Conservation (phyloP, 2,888 invertebrate genomes). For the Eumacrocentrus americanus region DNA sequence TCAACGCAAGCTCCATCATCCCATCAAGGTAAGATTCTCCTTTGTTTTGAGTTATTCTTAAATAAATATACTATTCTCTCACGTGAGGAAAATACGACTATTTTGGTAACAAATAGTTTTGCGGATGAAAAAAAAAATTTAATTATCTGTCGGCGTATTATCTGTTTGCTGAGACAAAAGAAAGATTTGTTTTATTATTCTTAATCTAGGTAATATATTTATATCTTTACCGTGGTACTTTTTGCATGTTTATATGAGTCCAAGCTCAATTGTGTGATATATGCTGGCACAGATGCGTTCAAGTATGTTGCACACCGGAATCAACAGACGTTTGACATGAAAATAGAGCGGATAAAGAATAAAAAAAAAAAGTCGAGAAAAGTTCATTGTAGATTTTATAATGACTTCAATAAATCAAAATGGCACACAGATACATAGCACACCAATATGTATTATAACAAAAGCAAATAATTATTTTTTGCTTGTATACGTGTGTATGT, state of each 20-base stretch:
- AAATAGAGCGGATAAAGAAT: slow-evolving; percentile 52
- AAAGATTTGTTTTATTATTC: background rate
- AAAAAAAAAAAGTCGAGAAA: slow-evolving; percentile 26
- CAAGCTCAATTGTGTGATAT: slow-evolving; percentile 34
- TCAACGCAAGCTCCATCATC: slow-evolving; percentile 51
- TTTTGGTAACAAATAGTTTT: too few relatives aligned
- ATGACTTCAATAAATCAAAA: slow-evolving; percentile 25
- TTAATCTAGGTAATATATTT: slow-evolving; percentile 7
- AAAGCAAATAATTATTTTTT: slow-evolving; percentile 22
- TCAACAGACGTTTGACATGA: slow-evolving; percentile 58
- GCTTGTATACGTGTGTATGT: slow-evolving; percentile 25
- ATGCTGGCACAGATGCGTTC: slow-evolving; percentile 59
- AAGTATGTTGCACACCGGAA: slow-evolving; percentile 55
- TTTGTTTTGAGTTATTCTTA: too few relatives aligned
- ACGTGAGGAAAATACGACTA: too few relatives aligned
- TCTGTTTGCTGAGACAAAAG: too few relatives aligned
- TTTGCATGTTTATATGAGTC: slow-evolving; percentile 42
- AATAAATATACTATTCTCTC: too few relatives aligned
- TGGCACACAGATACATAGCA: slow-evolving; percentile 58
- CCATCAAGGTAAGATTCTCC: slow-evolving; percentile 54
- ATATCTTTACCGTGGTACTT: slow-evolving; percentile 26
- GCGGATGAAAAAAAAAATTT: too few relatives aligned
- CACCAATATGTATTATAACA: slow-evolving; percentile 37
- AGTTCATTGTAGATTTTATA: slow-evolving; percentile 31
- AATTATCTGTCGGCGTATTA: too few relatives aligned